Percentiles rank a stretch among this genome's conserved stretches.
Conservation (phyloP, 2,113 vertebrate species). For the Myxocyprinus asiaticus region DNA sequence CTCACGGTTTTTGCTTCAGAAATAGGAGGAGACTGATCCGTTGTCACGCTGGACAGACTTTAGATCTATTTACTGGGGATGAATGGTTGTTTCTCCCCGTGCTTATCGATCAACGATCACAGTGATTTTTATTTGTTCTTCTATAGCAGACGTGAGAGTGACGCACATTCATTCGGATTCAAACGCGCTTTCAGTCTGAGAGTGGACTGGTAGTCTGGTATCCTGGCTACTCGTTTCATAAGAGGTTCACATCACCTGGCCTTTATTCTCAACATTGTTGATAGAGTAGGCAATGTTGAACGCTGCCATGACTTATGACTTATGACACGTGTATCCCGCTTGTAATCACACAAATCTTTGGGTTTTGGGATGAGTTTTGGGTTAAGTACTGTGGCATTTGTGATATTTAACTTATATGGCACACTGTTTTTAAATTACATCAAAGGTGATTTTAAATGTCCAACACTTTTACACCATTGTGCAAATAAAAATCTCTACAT, state of each 20-base stretch:
- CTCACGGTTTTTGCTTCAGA: constrained; percentile 4
- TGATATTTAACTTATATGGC: background rate
- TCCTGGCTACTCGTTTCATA: background rate
- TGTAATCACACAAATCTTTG: background rate
- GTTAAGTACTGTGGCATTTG: background rate
- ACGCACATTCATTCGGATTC: background rate
- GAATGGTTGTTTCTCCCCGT: background rate
- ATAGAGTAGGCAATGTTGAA: background rate
- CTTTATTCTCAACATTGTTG: background rate
- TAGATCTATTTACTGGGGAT: constrained; percentile 3
- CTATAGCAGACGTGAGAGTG: background rate
- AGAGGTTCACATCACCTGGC: background rate
- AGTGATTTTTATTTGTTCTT: background rate
- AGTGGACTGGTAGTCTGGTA: background rate
- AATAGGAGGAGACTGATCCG: constrained; percentile 19
- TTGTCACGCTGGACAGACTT: constrained; percentile 19
- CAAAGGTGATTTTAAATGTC: no score
- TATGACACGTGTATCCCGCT: no score
- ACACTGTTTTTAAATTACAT: background rate
- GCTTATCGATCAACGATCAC: constrained; percentile 12
- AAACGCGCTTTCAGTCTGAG: background rate
- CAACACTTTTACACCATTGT: no score
- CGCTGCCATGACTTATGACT: background rate
- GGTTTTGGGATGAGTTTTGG: background rate
- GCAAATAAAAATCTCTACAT: no score